Conservation (phyloP, 2,797 vertebrate species). For the Sphaeramia orbicularis region DNA sequence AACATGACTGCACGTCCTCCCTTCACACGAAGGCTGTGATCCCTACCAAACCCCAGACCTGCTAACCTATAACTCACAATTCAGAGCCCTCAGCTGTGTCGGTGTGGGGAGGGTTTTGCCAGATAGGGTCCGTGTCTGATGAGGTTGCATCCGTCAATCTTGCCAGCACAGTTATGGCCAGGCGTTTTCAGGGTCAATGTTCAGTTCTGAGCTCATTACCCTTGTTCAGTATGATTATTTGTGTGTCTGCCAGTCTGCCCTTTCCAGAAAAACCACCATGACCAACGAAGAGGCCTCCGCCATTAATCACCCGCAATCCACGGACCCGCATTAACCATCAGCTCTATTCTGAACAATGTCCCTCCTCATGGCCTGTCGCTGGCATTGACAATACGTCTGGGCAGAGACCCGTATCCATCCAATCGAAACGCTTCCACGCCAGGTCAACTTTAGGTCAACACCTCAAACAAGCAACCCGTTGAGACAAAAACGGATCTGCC, state of each 20-base stretch:
- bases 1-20: slow-evolving; percentile 25
- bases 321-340: slow-evolving; percentile 28
- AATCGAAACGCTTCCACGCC: slow-evolving; percentile 16
- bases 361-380: slow-evolving; percentile 28
- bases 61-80: slow-evolving; percentile 51
- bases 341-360: slow-evolving; percentile 30
- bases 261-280: slow-evolving; percentile 44
- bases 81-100: slow-evolving; percentile 40
- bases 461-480: slow-evolving; percentile 42
- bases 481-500: slow-evolving; percentile 47
- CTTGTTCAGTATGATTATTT: slow-evolving; percentile 38
- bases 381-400: slow-evolving; percentile 46
- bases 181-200: slow-evolving; percentile 57
- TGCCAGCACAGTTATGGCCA: slow-evolving; percentile 25
- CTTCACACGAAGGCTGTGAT: slow-evolving; percentile 34
- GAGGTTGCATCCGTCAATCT: slow-evolving; percentile 22
- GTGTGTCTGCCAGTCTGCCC: slow-evolving; percentile 21
- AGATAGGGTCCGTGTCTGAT: slow-evolving; percentile 28
- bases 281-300: slow-evolving; percentile 58
- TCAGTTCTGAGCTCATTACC: slow-evolving; percentile 58
- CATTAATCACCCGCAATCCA: slow-evolving; percentile 66
- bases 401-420: slow-evolving; percentile 29
- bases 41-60: slow-evolving; percentile 32
- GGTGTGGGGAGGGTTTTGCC: slow-evolving; percentile 9
- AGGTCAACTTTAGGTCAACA: slow-evolving; percentile 68